Percentiles rank a stretch among this genome's conserved stretches.
Conservation (phyloP, 1,140 invertebrate species). For the Caenorhabditis latens region DNA sequence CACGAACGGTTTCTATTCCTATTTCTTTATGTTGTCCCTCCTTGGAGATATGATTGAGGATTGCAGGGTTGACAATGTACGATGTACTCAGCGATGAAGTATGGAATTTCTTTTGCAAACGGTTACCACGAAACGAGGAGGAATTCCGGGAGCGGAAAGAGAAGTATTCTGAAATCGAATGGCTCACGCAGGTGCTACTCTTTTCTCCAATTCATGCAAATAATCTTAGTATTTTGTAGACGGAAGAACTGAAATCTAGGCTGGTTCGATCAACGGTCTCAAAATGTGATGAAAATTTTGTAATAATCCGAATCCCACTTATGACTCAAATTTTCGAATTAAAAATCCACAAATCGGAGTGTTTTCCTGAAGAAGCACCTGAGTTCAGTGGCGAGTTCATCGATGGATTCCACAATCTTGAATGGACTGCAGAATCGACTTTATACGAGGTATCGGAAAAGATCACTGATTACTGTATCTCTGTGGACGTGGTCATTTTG, state of each 20-base stretch:
- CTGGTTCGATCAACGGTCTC: slow-evolving; percentile 9
- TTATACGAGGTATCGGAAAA: neutral
- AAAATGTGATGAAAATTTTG: neutral
- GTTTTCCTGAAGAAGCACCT: neutral
- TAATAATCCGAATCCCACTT: neutral
- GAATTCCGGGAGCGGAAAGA: neutral
- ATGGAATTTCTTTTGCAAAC: slow-evolving; percentile 17
- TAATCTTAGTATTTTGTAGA: neutral
- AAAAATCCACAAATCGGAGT: neutral
- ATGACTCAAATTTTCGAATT: slow-evolving; percentile 46
- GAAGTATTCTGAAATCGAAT: neutral
- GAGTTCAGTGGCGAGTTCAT: neutral
- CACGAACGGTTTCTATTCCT: no score
- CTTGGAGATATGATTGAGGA: neutral
- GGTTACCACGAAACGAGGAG: neutral
- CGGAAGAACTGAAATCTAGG: neutral
- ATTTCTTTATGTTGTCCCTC: no score
- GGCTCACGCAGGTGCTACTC: neutral
- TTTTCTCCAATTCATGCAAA: neutral
- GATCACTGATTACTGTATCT: neutral
- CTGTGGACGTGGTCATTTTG: neutral
- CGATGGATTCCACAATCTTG: neutral
- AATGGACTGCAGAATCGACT: slow-evolving; percentile 1
- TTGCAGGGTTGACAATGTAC: neutral
- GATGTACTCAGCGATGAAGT: neutral